Evolutionary conservation across 2,888 invertebrate species (phyloP), one percentile per base, ranked within the genome.

Genomic region (Melipona beecheii): DNA sequence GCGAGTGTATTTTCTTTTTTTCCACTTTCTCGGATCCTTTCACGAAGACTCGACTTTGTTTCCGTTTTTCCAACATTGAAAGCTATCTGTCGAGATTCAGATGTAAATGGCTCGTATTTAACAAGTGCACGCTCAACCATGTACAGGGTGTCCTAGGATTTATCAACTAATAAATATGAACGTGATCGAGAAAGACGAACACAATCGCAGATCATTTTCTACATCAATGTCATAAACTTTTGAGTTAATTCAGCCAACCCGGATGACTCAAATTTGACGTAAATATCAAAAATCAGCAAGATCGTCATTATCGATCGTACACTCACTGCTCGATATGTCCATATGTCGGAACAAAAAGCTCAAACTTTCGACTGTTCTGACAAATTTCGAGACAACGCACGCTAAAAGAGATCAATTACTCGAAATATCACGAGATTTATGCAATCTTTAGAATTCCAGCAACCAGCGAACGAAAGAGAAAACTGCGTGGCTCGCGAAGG

Each of bases 21-120:
- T 1, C 36, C 36, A 58, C 58, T 24, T 60, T 72, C 71, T 72
- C 71, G 13, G 43, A 24, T 60, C 24, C 71, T 72, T 72, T 72
- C 24, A 43, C 24, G 21, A 72, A 31, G 5, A 27, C 17, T n/a
- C 19, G 70, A 19, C 31, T 31, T 6, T n/a, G 70, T 56, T 56
- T 71, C 56, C 56, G 70, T n/a, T 43, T 31, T n/a, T 19, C 60
- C 24, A n/a, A 13, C 19, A 9, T 24, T 6, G 1, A 19, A 36
- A 19, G 19, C 68, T 50, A 56, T 56, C 6, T 19, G 15, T 72
- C 31, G 4, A 70, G 17, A 56, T 70, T 36, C 11, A 11, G 17
- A 54, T 21, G 11, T 2, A 4, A n/a, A 19, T 60, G 36, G 9
- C 13, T 17, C 6, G n/a, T 54, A 56, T 9, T 1, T 24, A 60